A percentile compares a stretch with the other conserved stretches of the same genome.
These are phyloP conservation scores for Propithecus coquereli DNA, from an alignment of 2,113 vertebrate species.

Conservation along the genomic window DNA sequence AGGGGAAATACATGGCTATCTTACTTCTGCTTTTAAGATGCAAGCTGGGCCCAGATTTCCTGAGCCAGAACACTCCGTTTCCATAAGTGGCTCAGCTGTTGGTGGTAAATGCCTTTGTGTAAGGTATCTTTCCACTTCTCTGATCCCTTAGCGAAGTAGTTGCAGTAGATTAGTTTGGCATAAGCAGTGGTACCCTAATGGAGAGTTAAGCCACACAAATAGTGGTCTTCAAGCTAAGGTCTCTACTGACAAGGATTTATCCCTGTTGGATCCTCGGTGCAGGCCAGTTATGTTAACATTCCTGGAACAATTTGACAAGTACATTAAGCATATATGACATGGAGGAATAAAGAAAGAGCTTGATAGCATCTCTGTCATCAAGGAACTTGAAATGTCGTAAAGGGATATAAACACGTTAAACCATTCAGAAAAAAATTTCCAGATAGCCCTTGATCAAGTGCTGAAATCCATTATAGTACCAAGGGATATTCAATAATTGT, in stretches of 20 bases:
- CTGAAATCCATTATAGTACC: background rate
- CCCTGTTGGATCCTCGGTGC: background rate
- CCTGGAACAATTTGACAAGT: background rate
- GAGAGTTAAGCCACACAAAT: background rate
- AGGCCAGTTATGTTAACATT: background rate
- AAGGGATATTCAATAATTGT: background rate
- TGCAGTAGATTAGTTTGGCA: background rate
- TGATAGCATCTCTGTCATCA: background rate
- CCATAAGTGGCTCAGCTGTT: background rate
- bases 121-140: background rate
- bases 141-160: background rate
- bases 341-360: background rate
- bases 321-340: background rate
- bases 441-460: background rate
- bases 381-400: background rate
- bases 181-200: background rate
- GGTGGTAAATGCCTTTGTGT: background rate
- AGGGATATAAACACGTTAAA: background rate
- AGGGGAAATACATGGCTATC: background rate
- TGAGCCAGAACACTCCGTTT: background rate
- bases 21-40: background rate
- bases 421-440: background rate
- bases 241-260: background rate
- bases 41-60: background rate
- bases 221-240: background rate